Evolutionary conservation across 2,797 vertebrate genomes (phyloP).

Genomic region (Brachyrhaphis roseni): DNA sequence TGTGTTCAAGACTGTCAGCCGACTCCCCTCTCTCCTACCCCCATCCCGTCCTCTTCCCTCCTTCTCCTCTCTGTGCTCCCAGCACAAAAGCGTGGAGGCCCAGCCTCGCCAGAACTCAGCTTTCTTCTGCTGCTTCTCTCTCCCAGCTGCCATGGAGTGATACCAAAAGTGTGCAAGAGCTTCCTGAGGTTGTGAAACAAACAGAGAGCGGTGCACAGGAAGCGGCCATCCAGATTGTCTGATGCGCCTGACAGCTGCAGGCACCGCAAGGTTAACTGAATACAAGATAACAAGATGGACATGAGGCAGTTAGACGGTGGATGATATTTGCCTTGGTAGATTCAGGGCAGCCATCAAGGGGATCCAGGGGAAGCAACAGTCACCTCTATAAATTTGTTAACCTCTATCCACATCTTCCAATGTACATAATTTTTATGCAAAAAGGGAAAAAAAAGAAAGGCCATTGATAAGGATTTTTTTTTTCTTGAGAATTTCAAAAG

Average conservation of each 20-base stretch:
- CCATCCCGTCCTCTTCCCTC: constrained; percentile 11
- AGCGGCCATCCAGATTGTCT: constrained; percentile 70
- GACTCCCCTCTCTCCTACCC: constrained; percentile 41
- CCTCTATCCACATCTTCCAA: not conserved
- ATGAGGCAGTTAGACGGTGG: constrained; percentile 26
- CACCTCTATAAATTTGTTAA: not conserved
- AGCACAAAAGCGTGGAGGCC: constrained; percentile 72
- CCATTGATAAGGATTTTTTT: not conserved
- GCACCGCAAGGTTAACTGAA: constrained; percentile 58
- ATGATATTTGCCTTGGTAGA: constrained; percentile 6
- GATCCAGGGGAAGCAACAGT: not conserved
- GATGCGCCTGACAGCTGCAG: constrained; percentile 68
- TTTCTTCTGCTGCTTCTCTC: constrained; percentile 31
- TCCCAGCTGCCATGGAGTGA: constrained; percentile 57
- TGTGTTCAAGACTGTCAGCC: constrained; percentile 58
- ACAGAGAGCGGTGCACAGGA: constrained; percentile 67
- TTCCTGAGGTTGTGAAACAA: constrained; percentile 73
- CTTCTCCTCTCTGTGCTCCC: constrained; percentile 33
- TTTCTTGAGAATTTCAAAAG: not conserved
- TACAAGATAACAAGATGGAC: constrained; percentile 52
- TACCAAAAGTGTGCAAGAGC: constrained; percentile 52
- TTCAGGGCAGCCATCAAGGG: not conserved
- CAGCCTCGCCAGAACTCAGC: constrained; percentile 72
- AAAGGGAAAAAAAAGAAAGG: not conserved
- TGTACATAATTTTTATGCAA: not conserved